Base-by-base conservation (phyloP, 2,888 invertebrate species). In the Papilio gigon region DNA sequence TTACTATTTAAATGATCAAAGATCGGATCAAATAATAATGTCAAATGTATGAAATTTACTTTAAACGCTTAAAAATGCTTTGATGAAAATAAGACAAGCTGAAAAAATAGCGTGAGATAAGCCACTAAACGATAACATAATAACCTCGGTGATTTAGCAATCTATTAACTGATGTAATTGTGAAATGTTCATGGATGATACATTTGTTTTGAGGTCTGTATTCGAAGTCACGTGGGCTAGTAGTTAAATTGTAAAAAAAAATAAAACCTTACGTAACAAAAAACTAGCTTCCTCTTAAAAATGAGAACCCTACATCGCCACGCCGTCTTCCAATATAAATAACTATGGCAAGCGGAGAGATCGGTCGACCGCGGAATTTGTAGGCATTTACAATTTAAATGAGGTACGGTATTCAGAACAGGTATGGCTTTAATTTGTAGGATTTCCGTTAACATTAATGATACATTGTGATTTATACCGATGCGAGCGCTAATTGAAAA, bases 351-450 rank as follows among this genome's bases (percentile, higher is more conserved):
- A 33, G 33, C 40, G 53, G 61, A 47, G 60, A 58, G 53, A 62
- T 30, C 61, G 69, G 60, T 44, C 42, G 40, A 56, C 69, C 69
- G 65, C 65, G 50, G 60, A 47, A 60, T 64, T 65, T 65, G 60
- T 53, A 50, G 60, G 40, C 37, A 60, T 68, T 65, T 69, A 69
- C 69, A 69, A 69, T 69, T 69, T 69, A 69, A 69, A 69, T 61
- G 65, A 69, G 35, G 17, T 53, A 65, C 65, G 61, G 42, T 61
- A 53, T 61, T 42, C 65, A 60, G 53, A 50, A 53, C 44, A 65
- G 65, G 69, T 65, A 56, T 22, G 60, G 35, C 37, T 61, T 56
- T 65, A 65, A 65, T 69, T 65, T 65, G 56, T 65, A 25, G 35
- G 61, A 62, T 40, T 69, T 65, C 44, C 44, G 42, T 33, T 44